phyloP scores from a whole-genome alignment of 1,140 invertebrate species.

The Drosophila arawakana region DNA sequence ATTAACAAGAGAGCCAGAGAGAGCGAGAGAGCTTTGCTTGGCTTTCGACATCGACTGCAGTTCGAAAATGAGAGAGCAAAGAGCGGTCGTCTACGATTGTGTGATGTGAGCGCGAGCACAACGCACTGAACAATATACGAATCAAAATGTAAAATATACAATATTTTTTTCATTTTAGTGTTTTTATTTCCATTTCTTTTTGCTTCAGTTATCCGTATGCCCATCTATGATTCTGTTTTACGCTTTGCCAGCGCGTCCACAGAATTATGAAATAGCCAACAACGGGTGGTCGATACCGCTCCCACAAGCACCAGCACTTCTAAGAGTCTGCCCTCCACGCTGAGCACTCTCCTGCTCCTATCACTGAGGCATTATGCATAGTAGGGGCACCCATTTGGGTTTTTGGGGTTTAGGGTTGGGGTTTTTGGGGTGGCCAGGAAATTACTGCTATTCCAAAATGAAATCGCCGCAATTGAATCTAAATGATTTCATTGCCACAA shows the following conservation, averaged over 20 bases:
- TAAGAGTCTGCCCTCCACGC: background rate
- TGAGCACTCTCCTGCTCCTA: constrained; percentile 21
- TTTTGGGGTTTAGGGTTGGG: constrained; percentile 19
- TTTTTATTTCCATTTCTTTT: constrained; percentile 57
- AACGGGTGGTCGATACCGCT: constrained; percentile 44
- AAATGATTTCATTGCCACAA: constrained; percentile 80
- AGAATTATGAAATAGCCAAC: constrained; percentile 73
- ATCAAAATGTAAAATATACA: constrained; percentile 49
- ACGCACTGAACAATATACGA: constrained; percentile 45
- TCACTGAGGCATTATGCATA: constrained; percentile 26
- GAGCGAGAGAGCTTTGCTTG: background rate
- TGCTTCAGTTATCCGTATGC: constrained; percentile 21
- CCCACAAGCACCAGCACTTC: constrained; percentile 12
- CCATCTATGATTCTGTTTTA: constrained; percentile 28
- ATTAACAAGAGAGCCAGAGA: constrained; percentile 7
- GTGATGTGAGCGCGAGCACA: constrained; percentile 36
- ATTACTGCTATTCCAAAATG: constrained; percentile 81
- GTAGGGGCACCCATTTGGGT: constrained; percentile 8
- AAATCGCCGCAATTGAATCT: constrained; percentile 80
- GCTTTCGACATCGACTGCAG: constrained; percentile 57
- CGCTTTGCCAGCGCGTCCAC: constrained; percentile 32
- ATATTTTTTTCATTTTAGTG: constrained; percentile 29
- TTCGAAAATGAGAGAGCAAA: constrained; percentile 48
- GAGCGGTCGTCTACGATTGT: background rate
- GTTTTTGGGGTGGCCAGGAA: constrained; percentile 67